These are phyloP conservation scores for Anorthoa munda DNA, from an alignment of 2,888 invertebrate species.

Conservation along the genomic window DNA sequence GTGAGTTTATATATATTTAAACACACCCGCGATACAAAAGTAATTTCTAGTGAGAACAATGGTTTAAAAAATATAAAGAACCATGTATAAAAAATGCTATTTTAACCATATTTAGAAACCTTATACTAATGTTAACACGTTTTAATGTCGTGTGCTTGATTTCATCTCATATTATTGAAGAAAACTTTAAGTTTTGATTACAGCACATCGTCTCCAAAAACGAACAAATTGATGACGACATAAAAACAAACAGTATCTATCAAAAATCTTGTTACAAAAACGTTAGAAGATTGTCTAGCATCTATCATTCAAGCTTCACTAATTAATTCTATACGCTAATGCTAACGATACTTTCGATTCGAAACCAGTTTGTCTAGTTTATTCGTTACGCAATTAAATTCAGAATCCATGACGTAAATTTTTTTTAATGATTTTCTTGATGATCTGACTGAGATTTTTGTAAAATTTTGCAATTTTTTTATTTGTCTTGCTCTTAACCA, in stretches of 20 bases:
- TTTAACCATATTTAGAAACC: no score
- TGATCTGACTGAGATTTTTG: slow-evolving; percentile 17
- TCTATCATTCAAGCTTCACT: slow-evolving; percentile 46
- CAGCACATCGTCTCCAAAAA: background rate
- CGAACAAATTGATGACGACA: background rate
- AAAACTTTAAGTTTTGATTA: no score
- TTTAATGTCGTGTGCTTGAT: background rate
- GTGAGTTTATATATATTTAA: no score
- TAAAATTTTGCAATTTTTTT: background rate
- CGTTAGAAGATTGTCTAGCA: slow-evolving; percentile 25
- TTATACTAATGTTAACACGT: background rate
- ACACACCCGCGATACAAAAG: no score
- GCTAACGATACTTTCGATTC: slow-evolving; percentile 56
- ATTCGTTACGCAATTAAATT: slow-evolving; percentile 54
- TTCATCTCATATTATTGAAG: background rate
- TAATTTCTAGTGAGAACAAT: no score
- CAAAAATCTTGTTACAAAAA: slow-evolving; percentile 15
- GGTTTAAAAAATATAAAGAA: no score
- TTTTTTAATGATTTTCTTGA: slow-evolving; percentile 35
- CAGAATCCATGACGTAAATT: slow-evolving; percentile 34
- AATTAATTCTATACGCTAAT: slow-evolving; percentile 51
- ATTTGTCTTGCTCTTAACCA: no score
- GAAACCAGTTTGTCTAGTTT: slow-evolving; percentile 61
- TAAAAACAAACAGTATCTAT: background rate
- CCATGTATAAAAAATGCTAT: no score